These are phyloP conservation scores for Caprella mutica DNA, from an alignment of 2,888 invertebrate genomes.

Conservation along the genomic window DNA sequence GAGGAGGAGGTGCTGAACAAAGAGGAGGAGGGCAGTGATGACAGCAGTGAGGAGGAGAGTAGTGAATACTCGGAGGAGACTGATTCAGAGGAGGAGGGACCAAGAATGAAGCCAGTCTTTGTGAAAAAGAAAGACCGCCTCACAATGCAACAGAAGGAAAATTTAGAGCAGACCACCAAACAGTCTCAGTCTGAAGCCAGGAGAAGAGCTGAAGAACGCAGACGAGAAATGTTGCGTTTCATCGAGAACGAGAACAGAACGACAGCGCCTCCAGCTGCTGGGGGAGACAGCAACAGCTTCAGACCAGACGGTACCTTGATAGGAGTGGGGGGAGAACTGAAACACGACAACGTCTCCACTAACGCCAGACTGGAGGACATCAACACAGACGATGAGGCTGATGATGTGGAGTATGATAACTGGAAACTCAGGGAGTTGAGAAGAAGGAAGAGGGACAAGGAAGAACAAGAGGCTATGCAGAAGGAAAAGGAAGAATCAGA, in stretches of 20 bases:
- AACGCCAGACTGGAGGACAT: conserved; percentile 62
- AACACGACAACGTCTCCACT: conserved; percentile 37
- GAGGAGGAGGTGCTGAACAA: conserved; percentile 33
- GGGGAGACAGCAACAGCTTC: conserved; percentile 51
- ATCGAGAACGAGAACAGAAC: conserved; percentile 72
- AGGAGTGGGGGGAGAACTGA: conserved; percentile 33
- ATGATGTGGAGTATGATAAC: conserved; percentile 82
- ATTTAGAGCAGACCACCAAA: conserved; percentile 69
- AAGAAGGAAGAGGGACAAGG: conserved; percentile 82
- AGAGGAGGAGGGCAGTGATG: conserved; percentile 36
- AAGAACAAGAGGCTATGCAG: conserved; percentile 47
- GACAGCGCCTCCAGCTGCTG: conserved; percentile 37
- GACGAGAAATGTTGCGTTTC: conserved; percentile 74
- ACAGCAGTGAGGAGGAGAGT: conserved; percentile 35
- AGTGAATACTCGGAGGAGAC: conserved; percentile 35
- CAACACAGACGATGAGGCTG: conserved; percentile 89
- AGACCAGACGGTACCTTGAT: conserved; percentile 36
- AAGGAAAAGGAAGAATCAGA: conserved; percentile 81
- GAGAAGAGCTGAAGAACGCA: conserved; percentile 73
- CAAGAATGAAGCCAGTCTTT: conserved; percentile 35
- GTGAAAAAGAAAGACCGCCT: conserved; percentile 56
- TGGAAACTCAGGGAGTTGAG: conserved; percentile 97
- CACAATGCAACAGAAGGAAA: conserved; percentile 88
- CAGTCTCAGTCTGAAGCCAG: conserved; percentile 63
- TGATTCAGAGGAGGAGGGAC: conserved; percentile 32